Evolutionary conservation across 2,797 vertebrate species (phyloP).

Genomic region (Mastacembelus armatus): DNA sequence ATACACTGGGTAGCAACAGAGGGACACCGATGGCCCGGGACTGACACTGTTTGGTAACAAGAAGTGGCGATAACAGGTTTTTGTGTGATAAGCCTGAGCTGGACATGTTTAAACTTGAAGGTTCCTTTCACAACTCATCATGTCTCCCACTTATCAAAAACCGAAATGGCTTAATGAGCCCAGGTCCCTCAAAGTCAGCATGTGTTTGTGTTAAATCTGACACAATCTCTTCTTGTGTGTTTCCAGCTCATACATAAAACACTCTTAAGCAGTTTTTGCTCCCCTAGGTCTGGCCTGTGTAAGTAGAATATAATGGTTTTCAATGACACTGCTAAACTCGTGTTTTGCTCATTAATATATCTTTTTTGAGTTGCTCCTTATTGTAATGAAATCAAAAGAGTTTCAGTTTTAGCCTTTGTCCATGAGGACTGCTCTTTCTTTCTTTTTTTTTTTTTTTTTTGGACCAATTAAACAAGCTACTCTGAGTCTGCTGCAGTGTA

Average conservation of each 20-base stretch:
- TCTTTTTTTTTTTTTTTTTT: constrained; percentile 22
- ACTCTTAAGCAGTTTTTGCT: constrained; percentile 23
- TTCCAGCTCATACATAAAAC: constrained; percentile 55
- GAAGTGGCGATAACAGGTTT: constrained; percentile 75
- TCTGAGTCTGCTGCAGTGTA: constrained; percentile 26
- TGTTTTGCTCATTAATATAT: constrained; percentile 32
- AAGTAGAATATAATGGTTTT: constrained; percentile 42
- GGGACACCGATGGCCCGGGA: constrained; percentile 33
- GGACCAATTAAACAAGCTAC: constrained; percentile 63
- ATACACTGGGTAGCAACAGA: constrained; percentile 26
- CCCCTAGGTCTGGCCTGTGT: constrained; percentile 19
- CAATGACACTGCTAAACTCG: constrained; percentile 29
- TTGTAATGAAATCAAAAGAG: constrained; percentile 43
- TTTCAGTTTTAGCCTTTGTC: constrained; percentile 51
- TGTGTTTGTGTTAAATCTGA: constrained; percentile 62
- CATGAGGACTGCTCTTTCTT: constrained; percentile 46
- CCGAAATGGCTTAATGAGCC: constrained; percentile 51
- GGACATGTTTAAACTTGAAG: constrained; percentile 65
- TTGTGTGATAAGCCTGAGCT: constrained; percentile 65
- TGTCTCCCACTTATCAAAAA: constrained; percentile 67
- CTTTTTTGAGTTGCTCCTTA: constrained; percentile 30
- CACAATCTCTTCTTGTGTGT: constrained; percentile 40
- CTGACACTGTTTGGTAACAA: constrained; percentile 78
- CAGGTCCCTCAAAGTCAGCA: constrained; percentile 53
- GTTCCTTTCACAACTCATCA: constrained; percentile 69